Base-by-base conservation (phyloP, 1,140 invertebrate genomes). In the Leptinotarsa texana region DNA sequence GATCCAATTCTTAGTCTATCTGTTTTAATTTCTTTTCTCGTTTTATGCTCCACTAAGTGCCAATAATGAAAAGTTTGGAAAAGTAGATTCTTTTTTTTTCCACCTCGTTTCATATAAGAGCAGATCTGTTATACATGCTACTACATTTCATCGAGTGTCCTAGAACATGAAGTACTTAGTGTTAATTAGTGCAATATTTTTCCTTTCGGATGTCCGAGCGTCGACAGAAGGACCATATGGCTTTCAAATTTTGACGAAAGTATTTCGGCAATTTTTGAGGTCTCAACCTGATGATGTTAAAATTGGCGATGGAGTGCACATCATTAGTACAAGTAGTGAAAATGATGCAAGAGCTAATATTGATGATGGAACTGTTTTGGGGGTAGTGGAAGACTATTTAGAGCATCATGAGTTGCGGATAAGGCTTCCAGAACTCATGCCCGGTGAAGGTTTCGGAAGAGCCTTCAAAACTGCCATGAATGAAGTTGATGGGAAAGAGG, bases 381-480 rank as follows among this genome's bases (percentile, higher is more conserved):
- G 86, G 1, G 86, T 88, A 2, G 81, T 93, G 61, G 86, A 92
- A 18, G 88, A 89, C 71, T 93, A 93, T 78, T 80, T 93, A 2
- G 87, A 90, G 75, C 90, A 86, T 11, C 90, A 92, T 78, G 92
- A 94, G 78, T 80, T 94, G 1, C 88, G 91, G 77, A 89, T 94
- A 4, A 92, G 89, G 75, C 83, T 94, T 63, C 89, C 89, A 0
- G 92, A 90, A 80, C 84, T 94, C 63, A 86, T 90, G 83, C 84
- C 84, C 0, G 81, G 83, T 48, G 83, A 84, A 73, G 81, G 81
- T 13, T 80, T 85, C 48, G 83, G 81, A 61, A 74, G 83, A 57
- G 79, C 82, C 3, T 83, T 85, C 70, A 84, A 84, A 67, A 78
- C 79, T 57, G 83, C 81, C 57, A 78, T 85, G 77, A 78, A 84